Evolutionary conservation across 2,888 invertebrate genomes (phyloP), one percentile per base, ranked within the genome.

Genomic region (Lamellibrachia columna): DNA sequence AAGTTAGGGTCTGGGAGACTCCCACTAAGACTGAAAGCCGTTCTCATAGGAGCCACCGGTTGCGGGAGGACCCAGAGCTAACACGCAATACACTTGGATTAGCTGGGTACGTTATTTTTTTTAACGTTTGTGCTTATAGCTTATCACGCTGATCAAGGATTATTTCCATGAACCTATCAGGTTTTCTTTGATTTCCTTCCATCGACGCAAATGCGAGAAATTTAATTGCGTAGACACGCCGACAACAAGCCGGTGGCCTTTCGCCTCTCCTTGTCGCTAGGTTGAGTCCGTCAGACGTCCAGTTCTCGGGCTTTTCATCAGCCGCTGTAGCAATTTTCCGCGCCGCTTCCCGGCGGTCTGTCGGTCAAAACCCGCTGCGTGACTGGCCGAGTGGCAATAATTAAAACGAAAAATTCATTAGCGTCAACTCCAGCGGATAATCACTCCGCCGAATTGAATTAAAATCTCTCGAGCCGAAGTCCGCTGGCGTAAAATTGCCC

Each of bases 401-500:
- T 75, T 75, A 75, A 75, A 75, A 75, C 75, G 75, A 15, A 75
- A 75, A 75, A 75, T 75, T 75, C 75, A 75, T 75, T 75, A 75
- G 75, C 75, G 75, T 15, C 75, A 75, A 75, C 75, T 75, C 75
- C 75, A 75, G 75, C 75, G 75, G 75, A 75, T 75, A 75, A 75
- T 75, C 75, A 75, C 75, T 75, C 11, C 11, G 75, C 22, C 75
- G 75, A 75, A 75, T 75, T 75, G 75, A 75, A 75, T 75, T 75
- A 75, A 75, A 75, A 75, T 75, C 75, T 75, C 75, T 75, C 75
- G 75, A 75, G 75, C 75, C 75, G 75, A 75, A 75, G n/a, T 75
- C 75, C 75, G 75, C 75, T 2, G 6, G 75, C 75, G 75, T 75
- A 75, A 75, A 75, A 75, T 75, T 75, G 75, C 15, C 75, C n/a